phyloP scores from a whole-genome alignment of 2,797 vertebrate species.

The Gymnopithys bicolor region DNA sequence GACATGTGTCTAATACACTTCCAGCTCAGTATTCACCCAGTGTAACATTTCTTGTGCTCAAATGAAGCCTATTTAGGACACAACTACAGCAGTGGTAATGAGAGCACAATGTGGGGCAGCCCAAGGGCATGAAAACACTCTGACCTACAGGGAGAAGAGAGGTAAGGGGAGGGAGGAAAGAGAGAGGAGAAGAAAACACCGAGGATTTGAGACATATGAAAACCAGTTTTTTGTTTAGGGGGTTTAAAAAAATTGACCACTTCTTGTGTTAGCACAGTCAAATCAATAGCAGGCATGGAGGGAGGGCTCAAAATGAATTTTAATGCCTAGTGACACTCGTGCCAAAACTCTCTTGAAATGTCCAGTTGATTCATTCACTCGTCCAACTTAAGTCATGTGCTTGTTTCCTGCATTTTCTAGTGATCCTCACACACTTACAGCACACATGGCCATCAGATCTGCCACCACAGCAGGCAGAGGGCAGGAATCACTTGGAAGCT shows the following conservation, averaged over 20 bases:
- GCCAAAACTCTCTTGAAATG: constrained; percentile 48
- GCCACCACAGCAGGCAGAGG: constrained; percentile 66
- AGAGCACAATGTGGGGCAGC: fast-evolving
- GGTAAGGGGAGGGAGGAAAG: fast-evolving
- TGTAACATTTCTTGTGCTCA: fast-evolving
- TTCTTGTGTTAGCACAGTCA: neutral
- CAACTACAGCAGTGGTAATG: neutral
- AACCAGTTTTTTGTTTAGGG: fast-evolving
- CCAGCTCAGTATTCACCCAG: neutral
- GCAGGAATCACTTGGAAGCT: constrained; percentile 61
- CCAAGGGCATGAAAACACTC: neutral
- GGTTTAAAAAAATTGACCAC: neutral
- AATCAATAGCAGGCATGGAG: constrained; percentile 31
- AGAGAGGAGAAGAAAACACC: no score
- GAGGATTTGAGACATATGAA: neutral
- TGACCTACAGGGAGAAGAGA: neutral
- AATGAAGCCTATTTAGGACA: fast-evolving
- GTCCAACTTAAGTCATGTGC: constrained; percentile 54
- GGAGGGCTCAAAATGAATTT: constrained; percentile 34
- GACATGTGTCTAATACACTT: fast-evolving
- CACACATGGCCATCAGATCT: constrained; percentile 48
- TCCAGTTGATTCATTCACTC: constrained; percentile 61
- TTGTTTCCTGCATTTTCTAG: constrained; percentile 64
- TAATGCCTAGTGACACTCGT: neutral
- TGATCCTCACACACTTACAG: constrained; percentile 47